phyloP scores from a whole-genome alignment of 1,140 invertebrate species.

The Drosophila pallidifrons region DNA sequence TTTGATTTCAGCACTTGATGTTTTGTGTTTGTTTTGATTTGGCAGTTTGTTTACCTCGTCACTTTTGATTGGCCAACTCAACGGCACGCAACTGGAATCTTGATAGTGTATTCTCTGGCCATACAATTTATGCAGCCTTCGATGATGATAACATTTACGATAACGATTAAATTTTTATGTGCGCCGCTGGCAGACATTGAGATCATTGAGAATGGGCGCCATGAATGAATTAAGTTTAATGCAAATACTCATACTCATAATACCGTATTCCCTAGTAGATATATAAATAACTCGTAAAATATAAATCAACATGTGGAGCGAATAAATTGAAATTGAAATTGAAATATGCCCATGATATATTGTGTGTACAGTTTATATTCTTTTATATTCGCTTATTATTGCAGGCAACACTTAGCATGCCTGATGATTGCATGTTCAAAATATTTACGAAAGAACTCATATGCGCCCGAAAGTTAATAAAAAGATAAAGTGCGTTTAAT shows the following conservation, averaged over 20 bases:
- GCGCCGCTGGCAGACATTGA: background rate
- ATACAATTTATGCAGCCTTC: slow-evolving; percentile 14
- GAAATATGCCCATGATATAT: slow-evolving; percentile 51
- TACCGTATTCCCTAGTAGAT: background rate
- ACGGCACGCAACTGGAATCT: slow-evolving; percentile 2
- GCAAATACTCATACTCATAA: slow-evolving; percentile 29
- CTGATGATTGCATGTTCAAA: slow-evolving; percentile 56
- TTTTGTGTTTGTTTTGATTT: slow-evolving; percentile 26
- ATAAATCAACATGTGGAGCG: slow-evolving; percentile 54
- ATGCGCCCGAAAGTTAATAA: slow-evolving; percentile 39
- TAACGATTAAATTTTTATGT: slow-evolving; percentile 11
- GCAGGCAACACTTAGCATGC: slow-evolving; percentile 43
- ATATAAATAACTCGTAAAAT: slow-evolving; percentile 20
- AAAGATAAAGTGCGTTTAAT: slow-evolving; percentile 46
- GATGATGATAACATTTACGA: slow-evolving; percentile 37
- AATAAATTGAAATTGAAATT: slow-evolving; percentile 51
- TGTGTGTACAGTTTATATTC: slow-evolving; percentile 42
- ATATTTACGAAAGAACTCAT: slow-evolving; percentile 63
- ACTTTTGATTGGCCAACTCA: slow-evolving; percentile 22
- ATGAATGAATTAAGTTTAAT: slow-evolving; percentile 54
- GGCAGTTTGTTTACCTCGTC: slow-evolving; percentile 21
- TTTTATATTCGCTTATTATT: slow-evolving; percentile 28
- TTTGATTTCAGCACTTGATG: slow-evolving; percentile 19
- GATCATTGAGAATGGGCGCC: background rate
- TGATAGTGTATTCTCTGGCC: background rate